Evolutionary conservation across 2,888 invertebrate species (phyloP), one percentile per base, ranked within the genome.

Genomic region (Nebria brevicollis): DNA sequence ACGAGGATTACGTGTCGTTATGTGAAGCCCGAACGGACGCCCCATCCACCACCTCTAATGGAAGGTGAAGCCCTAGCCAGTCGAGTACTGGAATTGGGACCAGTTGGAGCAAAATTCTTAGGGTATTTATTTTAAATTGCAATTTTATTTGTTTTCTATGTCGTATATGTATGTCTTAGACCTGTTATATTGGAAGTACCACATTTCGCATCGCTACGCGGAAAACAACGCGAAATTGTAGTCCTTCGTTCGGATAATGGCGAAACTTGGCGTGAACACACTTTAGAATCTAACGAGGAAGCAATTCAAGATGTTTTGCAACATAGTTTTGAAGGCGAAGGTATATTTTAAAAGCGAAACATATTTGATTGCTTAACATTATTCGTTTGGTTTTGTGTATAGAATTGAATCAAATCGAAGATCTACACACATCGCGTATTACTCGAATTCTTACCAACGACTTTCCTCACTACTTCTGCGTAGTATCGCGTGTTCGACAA

Each of bases 1-100:
- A 98, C 98, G 83, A 92, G 99, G 54, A 96, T 99, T 82, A 99
- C 99, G 0, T 99, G 99, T 89, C 94, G 98, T 86, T 96, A 95
- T 87, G 92, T 98, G 75, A 93, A 95, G 87, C 94, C 92, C 0
- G 91, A 91, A 83, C 90, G 92, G 2, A 91, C 95, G 73, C 91
- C 93, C 54, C 96, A 98, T 89, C 98, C 98, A 3, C 98, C 99
- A 0, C 98, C 98, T 0, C 90, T 99, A 11, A 98, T 98, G 95
- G 99, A 99, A 89, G 98, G 98, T 13, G 99, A 99, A 90, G 98
- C 98, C 2, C 91, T 99, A 82, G 99, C 98, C 0, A 97, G 98
- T 83, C 92, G 99, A 82, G 93, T 99, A 75, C 90, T 99, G 83
- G 98, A 99, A 90, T 92, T 99, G 90, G 98, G 98, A 83, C 99